Evolutionary conservation across 2,888 invertebrate species (phyloP).

Genomic region (Drosophila testacea): DNA sequence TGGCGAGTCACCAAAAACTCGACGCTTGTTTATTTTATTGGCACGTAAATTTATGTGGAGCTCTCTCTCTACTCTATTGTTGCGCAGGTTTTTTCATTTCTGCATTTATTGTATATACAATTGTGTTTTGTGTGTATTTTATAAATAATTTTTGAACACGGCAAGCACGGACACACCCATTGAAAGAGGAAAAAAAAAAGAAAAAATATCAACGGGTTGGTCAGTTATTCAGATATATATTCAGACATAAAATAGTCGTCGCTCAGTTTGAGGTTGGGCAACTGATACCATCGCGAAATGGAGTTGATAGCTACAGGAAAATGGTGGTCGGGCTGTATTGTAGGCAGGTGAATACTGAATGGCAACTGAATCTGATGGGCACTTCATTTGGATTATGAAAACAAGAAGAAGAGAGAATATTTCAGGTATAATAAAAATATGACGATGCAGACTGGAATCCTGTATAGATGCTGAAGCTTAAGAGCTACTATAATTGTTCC

Average conservation of each 20-base stretch:
- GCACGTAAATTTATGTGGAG: constrained; percentile 80
- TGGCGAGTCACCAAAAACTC: constrained; percentile 78
- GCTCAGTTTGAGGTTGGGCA: constrained; percentile 15
- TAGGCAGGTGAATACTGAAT: constrained; percentile 28
- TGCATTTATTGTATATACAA: constrained; percentile 56
- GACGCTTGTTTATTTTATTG: constrained; percentile 80
- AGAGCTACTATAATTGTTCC: not conserved
- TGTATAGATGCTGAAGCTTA: not conserved
- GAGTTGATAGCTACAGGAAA: constrained; percentile 23
- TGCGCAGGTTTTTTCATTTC: constrained; percentile 59
- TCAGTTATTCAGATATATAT: constrained; percentile 35
- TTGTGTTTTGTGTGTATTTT: constrained; percentile 56
- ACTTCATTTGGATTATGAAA: constrained; percentile 48
- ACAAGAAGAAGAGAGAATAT: not conserved
- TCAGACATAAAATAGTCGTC: constrained; percentile 34
- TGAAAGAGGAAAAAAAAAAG: constrained; percentile 4
- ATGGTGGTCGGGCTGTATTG: not conserved
- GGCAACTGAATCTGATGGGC: constrained; percentile 54
- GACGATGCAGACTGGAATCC: not conserved
- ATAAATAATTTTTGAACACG: constrained; percentile 68
- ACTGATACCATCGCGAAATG: constrained; percentile 41
- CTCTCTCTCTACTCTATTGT: constrained; percentile 22
- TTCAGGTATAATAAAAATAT: constrained; percentile 18
- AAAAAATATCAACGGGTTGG: constrained; percentile 20
- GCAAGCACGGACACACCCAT: constrained; percentile 67